Conservation (phyloP, 2,888 invertebrate genomes). For the Troglohyphantes excavatus region DNA sequence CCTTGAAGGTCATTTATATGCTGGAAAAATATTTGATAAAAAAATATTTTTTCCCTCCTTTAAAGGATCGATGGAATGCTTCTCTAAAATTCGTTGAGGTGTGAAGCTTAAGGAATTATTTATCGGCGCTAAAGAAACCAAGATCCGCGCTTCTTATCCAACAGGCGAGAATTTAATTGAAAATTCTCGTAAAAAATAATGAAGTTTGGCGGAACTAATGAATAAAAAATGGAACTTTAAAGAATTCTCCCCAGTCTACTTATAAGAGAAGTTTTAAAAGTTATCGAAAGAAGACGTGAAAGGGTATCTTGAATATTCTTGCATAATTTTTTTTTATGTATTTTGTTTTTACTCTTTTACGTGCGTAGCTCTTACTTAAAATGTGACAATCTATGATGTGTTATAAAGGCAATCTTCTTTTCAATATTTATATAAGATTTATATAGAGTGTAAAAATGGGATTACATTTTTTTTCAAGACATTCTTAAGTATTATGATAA, state of each 20-base stretch:
- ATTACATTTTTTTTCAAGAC: too few species aligned
- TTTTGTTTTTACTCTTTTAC: too few species aligned
- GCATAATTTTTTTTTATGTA: too few species aligned
- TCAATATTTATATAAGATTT: too few species aligned
- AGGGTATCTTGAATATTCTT: too few species aligned
- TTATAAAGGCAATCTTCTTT: too few species aligned
- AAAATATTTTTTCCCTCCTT: not conserved
- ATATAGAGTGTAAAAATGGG: too few species aligned
- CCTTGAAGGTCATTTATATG: slow-evolving; percentile 36
- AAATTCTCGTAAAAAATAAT: not conserved
- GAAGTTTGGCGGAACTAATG: not conserved
- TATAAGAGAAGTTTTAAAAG: not conserved
- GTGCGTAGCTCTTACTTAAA: too few species aligned
- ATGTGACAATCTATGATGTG: too few species aligned
- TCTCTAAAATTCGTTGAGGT: slow-evolving; percentile 5
- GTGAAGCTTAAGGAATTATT: not conserved
- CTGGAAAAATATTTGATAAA: not conserved
- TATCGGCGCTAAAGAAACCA: too few species aligned
- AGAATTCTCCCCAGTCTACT: not conserved
- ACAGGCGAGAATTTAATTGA: not conserved
- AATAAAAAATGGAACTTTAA: not conserved
- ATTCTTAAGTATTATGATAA: too few species aligned
- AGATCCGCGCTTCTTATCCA: not conserved
- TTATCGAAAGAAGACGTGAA: too few species aligned
- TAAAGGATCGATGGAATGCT: not conserved